Evolutionary conservation across 2,797 vertebrate species (phyloP).

Genomic region (Prionace glauca): DNA sequence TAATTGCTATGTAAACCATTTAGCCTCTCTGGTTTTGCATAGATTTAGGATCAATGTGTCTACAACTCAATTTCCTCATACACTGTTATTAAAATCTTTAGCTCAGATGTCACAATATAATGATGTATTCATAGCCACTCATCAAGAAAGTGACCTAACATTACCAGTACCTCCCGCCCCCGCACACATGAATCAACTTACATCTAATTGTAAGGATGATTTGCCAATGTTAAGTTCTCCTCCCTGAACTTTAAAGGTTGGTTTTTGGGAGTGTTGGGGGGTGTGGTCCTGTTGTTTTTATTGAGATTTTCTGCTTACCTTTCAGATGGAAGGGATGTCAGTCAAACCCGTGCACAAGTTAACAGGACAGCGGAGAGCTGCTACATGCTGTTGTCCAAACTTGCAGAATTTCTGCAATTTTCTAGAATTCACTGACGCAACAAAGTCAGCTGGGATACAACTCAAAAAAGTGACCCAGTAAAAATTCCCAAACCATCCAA

Average conservation of each 20-base stretch:
- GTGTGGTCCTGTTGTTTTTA: neutral
- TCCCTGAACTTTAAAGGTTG: neutral
- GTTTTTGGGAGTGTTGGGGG: neutral
- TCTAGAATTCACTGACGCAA: neutral
- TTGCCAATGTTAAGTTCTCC: neutral
- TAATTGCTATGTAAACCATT: conserved; percentile 33
- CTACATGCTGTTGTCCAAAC: neutral
- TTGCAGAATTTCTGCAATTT: neutral
- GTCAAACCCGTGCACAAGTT: neutral
- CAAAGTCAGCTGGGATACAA: neutral
- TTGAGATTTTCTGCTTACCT: neutral
- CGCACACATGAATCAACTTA: neutral
- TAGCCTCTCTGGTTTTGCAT: conserved; percentile 28
- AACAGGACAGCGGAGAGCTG: neutral
- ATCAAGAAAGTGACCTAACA: neutral
- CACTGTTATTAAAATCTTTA: conserved; percentile 14
- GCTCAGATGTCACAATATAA: conserved; percentile 49
- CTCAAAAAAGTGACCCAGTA: neutral
- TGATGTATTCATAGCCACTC: conserved; percentile 60
- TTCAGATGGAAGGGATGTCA: neutral
- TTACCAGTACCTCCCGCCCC: neutral
- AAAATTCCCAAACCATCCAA: neutral
- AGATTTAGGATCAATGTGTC: neutral
- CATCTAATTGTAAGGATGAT: neutral
- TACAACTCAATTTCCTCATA: neutral